Base-by-base conservation (phyloP, 2,797 vertebrate species). In the Huso huso region DNA sequence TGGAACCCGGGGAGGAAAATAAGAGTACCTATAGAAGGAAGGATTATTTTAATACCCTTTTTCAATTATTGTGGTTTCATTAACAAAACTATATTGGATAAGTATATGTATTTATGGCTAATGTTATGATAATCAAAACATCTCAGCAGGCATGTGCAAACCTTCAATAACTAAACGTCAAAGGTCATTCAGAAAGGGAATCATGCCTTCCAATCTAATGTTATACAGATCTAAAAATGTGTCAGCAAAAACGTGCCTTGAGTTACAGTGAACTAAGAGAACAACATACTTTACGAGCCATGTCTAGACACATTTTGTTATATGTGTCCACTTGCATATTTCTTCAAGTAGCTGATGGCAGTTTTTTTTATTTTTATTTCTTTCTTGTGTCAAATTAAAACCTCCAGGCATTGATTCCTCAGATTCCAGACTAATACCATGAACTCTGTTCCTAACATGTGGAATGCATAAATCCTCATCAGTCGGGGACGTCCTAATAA, bases 1-100 rank as follows among this genome's bases (percentile, higher is more conserved):
- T 82, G 55, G 18, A 18, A 18, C 18, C 18, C 18, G 18, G 15
- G 81, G 55, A 58, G 9, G 55, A 58, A 58, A 37, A 37, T 37
- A 37, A 37, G 23, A 37, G 23, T 37, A 37, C 23, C 23, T 37
- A 37, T 37, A 37, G 23, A 37, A 37, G 23, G 4, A 37, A 37
- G 23, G 23, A 37, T 37, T 37, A 37, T 37, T 37, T 37, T 37
- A 37, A 37, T 37, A 37, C 23, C 23, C 23, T 4, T 37, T 37
- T 37, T 37, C 23, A 37, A 37, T 37, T 37, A 37, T 37, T 37
- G 23, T 4, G 2, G 23, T 37, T 37, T 37, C 23, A 37, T 37
- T 37, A 37, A 37, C 23, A 37, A 37, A 37, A 37, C 23, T 37
- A 4, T 37, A 37, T 37, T 4, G 23, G 23, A 37, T 37, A 37